Conservation (phyloP, 2,888 invertebrate genomes). For the Eulithis testata region DNA sequence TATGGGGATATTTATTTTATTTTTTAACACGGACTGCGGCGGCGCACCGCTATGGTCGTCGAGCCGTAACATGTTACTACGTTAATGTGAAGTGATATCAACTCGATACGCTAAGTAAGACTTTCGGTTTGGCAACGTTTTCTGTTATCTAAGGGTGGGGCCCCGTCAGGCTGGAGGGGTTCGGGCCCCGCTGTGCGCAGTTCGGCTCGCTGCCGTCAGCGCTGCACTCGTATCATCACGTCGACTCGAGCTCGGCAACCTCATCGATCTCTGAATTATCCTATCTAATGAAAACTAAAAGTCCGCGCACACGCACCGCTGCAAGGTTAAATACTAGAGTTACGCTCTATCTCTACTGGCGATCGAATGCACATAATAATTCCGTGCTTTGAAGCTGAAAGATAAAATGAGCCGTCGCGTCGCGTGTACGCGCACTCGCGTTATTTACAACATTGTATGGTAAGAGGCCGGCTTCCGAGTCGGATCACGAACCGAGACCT, state of each 20-base stretch:
- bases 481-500: slow-evolving; percentile 61
- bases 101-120: slow-evolving; percentile 78
- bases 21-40: slow-evolving; percentile 66
- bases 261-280: slow-evolving; percentile 35
- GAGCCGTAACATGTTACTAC: slow-evolving; percentile 66
- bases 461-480: slow-evolving; percentile 53
- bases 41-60: slow-evolving; percentile 43
- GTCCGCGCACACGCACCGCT: slow-evolving; percentile 44
- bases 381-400: slow-evolving; percentile 35
- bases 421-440: slow-evolving; percentile 35
- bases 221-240: slow-evolving; percentile 30
- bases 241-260: slow-evolving; percentile 42
- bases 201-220: slow-evolving; percentile 35
- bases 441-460: slow-evolving; percentile 41
- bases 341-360: slow-evolving; percentile 36
- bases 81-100: slow-evolving; percentile 76
- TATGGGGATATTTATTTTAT: slow-evolving; percentile 68
- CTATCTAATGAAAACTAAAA: slow-evolving; percentile 32
- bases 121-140: slow-evolving; percentile 80
- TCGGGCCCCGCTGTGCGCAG: slow-evolving; percentile 47
- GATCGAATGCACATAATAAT: slow-evolving; percentile 36
- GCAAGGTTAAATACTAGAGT: slow-evolving; percentile 32
- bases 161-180: neutral
- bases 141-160: slow-evolving; percentile 69
- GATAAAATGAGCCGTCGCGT: slow-evolving; percentile 30